phyloP scores from a whole-genome alignment of 2,888 invertebrate genomes.

The Trileptium ribeirensis region DNA sequence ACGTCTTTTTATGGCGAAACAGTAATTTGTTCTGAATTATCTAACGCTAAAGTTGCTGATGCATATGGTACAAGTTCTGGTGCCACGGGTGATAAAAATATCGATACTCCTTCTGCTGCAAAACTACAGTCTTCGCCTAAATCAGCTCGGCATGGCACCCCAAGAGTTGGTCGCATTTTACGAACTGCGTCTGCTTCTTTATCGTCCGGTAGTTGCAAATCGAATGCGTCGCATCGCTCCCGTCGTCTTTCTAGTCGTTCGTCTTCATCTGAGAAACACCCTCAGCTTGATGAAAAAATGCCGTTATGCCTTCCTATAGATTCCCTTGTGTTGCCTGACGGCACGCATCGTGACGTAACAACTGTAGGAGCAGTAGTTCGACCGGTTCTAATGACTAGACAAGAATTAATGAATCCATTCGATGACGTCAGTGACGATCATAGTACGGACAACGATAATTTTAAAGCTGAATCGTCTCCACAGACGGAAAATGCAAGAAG shows the following conservation, averaged over 20 bases:
- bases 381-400: conserved; percentile 15
- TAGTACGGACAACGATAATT: no score
- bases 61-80: neutral
- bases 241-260: neutral
- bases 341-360: neutral
- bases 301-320: neutral
- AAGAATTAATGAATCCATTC: conserved; percentile 24
- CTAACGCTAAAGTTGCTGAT: neutral
- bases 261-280: no score
- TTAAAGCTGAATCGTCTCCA: no score
- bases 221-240: neutral
- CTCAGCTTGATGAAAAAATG: no score
- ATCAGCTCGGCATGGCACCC: neutral
- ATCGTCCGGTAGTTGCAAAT: neutral
- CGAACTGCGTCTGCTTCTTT: neutral
- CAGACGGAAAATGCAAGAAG: no score
- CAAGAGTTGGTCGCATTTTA: neutral
- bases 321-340: neutral
- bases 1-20: no score
- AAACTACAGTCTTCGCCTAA: neutral
- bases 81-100: neutral
- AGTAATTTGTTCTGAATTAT: neutral
- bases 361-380: neutral
- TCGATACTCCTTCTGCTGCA: neutral
- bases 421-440: conserved; percentile 14